Percentiles rank a stretch among this genome's conserved stretches.
phyloP scores from a whole-genome alignment of 2,113 vertebrate species.

The Erpornis zantholeuca region DNA sequence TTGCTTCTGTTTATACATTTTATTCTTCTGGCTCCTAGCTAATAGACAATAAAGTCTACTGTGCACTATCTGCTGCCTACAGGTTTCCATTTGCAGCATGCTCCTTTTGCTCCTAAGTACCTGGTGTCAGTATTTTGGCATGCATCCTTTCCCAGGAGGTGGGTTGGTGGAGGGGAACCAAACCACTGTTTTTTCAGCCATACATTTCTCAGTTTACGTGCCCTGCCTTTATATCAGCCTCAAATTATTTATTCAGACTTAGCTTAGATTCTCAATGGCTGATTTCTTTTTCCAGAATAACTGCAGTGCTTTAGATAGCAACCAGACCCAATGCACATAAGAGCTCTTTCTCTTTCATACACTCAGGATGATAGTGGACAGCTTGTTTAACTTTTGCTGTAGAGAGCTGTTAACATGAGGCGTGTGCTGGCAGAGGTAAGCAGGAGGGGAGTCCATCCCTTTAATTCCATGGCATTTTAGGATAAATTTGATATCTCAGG shows the following conservation, averaged over 20 bases:
- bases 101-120: neutral
- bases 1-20: neutral
- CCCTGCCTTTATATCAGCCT: neutral
- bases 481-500: neutral
- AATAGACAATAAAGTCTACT: neutral
- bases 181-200: neutral
- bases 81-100: neutral
- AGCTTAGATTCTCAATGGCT: neutral
- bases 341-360: neutral
- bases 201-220: neutral
- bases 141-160: accelerated
- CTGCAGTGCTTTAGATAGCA: neutral
- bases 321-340: neutral
- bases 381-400: neutral
- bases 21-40: neutral
- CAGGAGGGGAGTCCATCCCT: neutral
- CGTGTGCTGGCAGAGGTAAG: neutral
- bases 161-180: neutral
- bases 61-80: neutral
- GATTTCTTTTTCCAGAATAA: constrained; percentile 6
- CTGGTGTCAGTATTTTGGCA: neutral
- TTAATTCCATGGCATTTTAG: neutral
- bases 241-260: constrained; percentile 16
- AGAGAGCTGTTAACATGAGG: neutral
- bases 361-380: neutral